These are phyloP conservation scores for Phoebastria nigripes DNA, from an alignment of 2,797 vertebrate species.

Conservation along the genomic window DNA sequence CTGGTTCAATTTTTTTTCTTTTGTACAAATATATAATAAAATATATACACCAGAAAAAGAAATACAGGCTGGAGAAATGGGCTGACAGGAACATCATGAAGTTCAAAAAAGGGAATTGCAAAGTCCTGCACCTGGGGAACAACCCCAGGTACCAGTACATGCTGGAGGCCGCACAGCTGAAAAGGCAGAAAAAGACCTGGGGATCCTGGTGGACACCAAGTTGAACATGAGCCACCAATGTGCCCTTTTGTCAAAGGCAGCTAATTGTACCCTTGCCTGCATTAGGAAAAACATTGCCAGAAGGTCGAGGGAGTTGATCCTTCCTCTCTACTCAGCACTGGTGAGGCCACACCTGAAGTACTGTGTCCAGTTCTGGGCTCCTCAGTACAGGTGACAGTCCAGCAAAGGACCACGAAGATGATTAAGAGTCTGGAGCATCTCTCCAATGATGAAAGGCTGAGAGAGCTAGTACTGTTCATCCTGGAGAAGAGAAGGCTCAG, in stretches of 20 bases:
- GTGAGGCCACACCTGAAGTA: not conserved
- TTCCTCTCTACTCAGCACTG: not conserved
- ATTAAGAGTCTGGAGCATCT: not conserved
- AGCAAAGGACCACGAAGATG: not conserved
- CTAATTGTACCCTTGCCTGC: not conserved
- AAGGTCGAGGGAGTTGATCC: not conserved
- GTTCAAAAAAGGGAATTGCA: not conserved
- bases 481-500: not conserved
- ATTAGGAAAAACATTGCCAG: not conserved
- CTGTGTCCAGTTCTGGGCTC: not conserved
- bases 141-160: not conserved
- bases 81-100: accelerated
- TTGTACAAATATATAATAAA: not conserved
- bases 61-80: not conserved
- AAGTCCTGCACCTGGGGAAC: not conserved
- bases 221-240: accelerated
- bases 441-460: not conserved
- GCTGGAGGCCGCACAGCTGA: accelerated
- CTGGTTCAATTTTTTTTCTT: too few relatives aligned
- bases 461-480: not conserved
- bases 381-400: not conserved
- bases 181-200: not conserved
- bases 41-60: not conserved
- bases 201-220: not conserved
- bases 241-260: not conserved